These are phyloP conservation scores for Rhingia campestris DNA, from an alignment of 2,888 invertebrate genomes.

Conservation along the genomic window DNA sequence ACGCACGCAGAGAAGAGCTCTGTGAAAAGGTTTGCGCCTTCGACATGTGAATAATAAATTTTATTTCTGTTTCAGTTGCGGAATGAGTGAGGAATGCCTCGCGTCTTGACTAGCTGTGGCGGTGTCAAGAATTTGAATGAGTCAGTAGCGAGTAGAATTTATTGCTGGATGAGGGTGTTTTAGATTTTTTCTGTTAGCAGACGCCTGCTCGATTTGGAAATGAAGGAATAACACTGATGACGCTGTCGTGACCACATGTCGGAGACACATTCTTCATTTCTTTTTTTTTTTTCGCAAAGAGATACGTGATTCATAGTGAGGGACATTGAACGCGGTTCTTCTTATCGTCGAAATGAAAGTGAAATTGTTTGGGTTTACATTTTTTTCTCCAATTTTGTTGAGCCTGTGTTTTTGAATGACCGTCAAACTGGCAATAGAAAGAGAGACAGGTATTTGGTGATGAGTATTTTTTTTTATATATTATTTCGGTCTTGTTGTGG, in stretches of 20 bases:
- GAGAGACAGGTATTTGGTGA: conserved; percentile 13
- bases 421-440: conserved; percentile 40
- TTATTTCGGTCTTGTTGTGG: not conserved
- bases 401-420: conserved; percentile 39
- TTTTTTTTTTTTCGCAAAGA: conserved; percentile 15
- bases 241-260: conserved; percentile 29
- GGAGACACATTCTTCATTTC: conserved; percentile 24
- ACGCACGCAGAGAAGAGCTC: conserved; percentile 17
- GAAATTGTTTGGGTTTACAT: conserved; percentile 35
- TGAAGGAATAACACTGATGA: conserved; percentile 24
- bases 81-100: conserved; percentile 54
- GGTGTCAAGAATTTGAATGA: conserved; percentile 64
- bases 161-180: conserved; percentile 38
- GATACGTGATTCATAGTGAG: conserved; percentile 42
- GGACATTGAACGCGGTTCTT: conserved; percentile 20
- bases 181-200: conserved; percentile 3
- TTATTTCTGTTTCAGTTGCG: conserved; percentile 35
- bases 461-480: not conserved
- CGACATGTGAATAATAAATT: conserved; percentile 67
- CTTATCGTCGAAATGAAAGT: conserved; percentile 61
- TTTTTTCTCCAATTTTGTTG: conserved; percentile 5
- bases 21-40: conserved; percentile 44
- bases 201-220: conserved; percentile 18
- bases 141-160: conserved; percentile 50
- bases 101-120: conserved; percentile 31